A percentile compares a stretch with the other conserved stretches of the same genome.
These are phyloP conservation scores for Rosalia funebris DNA, from an alignment of 2,888 invertebrate genomes.

Conservation along the genomic window DNA sequence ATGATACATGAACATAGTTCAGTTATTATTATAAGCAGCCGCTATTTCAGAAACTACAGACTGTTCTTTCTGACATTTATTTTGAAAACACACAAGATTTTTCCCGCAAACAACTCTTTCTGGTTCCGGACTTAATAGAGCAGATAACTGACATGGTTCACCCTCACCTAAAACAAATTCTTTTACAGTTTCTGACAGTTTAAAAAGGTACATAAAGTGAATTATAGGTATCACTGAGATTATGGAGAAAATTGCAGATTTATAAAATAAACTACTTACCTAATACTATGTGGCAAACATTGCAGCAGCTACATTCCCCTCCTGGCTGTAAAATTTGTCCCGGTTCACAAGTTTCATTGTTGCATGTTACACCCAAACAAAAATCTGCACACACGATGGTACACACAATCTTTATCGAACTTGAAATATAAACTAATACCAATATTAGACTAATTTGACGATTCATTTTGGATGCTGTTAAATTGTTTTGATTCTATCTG, in stretches of 20 bases:
- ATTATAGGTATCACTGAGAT: no score
- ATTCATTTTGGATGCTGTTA: no score
- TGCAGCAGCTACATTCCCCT: constrained; percentile 35
- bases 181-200: no score
- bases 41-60: constrained; percentile 21
- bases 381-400: constrained; percentile 30
- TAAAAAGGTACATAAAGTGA: no score
- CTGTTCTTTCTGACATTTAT: constrained; percentile 33
- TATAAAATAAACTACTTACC: constrained; percentile 22
- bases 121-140: constrained; percentile 20
- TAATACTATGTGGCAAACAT: constrained; percentile 28
- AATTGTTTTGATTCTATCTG: no score
- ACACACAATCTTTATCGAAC: no score
- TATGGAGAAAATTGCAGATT: neutral
- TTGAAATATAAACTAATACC: no score
- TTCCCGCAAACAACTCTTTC: constrained; percentile 24
- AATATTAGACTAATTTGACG: no score
- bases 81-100: constrained; percentile 31
- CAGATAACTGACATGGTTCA: constrained; percentile 30
- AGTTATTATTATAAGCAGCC: constrained; percentile 16
- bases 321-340: constrained; percentile 29
- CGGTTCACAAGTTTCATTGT: constrained; percentile 23
- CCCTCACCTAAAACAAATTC: constrained; percentile 32
- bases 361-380: constrained; percentile 25
- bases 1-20: no score